Base-by-base conservation (phyloP, 1,140 invertebrate genomes). In the Apis florea region DNA sequence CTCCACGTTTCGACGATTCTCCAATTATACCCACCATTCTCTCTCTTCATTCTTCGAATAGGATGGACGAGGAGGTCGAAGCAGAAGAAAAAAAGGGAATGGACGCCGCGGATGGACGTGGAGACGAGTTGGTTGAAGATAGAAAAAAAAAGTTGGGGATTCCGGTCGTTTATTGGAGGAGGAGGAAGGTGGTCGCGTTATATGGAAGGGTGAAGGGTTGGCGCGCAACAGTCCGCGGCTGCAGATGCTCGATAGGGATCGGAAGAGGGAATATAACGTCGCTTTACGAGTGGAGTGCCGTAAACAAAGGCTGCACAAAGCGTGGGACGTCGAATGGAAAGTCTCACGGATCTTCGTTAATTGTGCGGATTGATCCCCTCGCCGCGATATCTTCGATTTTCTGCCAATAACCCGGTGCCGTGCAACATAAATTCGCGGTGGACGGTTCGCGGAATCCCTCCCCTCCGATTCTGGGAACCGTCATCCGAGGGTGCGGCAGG, bases 291-390 rank as follows among this genome's bases (percentile, higher is more conserved):
- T 83, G 79, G 85, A 59, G 31, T n/a, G 69, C 88, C 85, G 90
- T 91, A 92, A 92, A 91, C 89, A 92, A 91, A 91, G 84, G 72
- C 73, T 21, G 59, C 61, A 40, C 31, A 40, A 76, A 49, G 91
- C 90, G 91, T 92, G 90, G 91, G 91, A 89, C 78, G 90, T 75
- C 63, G 73, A 76, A 82, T 61, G 73, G 64, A 82, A 89, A 88
- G 71, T 86, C 83, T 77, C 83, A 82, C 77, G 85, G 85, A 89
- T 83, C 83, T 86, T 83, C 85, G 87, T 92, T 92, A 91, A 92
- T 92, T 92, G 90, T 83, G 84, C 87, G 87, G 89, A 91, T 91
- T 85, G 79, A 82, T 79, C 74, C n/a, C 64, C 19, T 53, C 56
- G 73, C 58, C 59, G 85, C 15, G 77, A 80, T 84, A 85, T 68